phyloP scores from a whole-genome alignment of 2,113 vertebrate genomes.

The Lanius collurio region DNA sequence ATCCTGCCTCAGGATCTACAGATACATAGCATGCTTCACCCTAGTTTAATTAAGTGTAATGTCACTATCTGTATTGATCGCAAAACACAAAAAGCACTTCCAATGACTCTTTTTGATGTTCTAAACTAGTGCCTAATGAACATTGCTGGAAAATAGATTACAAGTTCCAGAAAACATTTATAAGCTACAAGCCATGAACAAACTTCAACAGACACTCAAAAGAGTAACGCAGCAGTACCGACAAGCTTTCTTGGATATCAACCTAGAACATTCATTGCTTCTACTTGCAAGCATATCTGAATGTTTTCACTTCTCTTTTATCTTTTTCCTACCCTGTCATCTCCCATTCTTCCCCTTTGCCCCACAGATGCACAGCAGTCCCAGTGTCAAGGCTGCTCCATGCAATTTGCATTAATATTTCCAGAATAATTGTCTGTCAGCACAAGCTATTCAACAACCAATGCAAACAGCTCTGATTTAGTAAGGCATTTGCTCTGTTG shows the following conservation, averaged over 20 bases:
- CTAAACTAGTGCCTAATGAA: neutral
- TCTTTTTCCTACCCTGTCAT: neutral
- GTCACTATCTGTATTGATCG: slow-evolving; percentile 20
- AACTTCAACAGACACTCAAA: neutral
- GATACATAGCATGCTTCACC: neutral
- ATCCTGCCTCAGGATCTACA: slow-evolving; percentile 8
- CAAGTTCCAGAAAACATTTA: neutral
- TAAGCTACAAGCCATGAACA: neutral
- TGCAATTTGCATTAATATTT: neutral
- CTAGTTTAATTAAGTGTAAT: slow-evolving; percentile 33
- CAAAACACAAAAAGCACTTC: neutral
- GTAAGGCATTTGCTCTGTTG: neutral
- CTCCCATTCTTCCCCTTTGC: neutral
- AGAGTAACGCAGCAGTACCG: neutral
- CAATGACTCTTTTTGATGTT: neutral
- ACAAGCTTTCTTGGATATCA: neutral
- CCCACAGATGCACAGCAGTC: neutral
- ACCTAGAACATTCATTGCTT: neutral
- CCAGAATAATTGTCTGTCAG: neutral
- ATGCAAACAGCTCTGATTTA: neutral
- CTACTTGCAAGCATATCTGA: neutral
- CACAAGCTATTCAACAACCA: neutral
- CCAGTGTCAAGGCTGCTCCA: neutral
- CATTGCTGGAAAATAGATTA: neutral
- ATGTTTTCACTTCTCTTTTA: neutral